Percentiles rank a stretch among this genome's conserved stretches.
phyloP scores from a whole-genome alignment of 2,113 vertebrate species.

The Diadophis punctatus region DNA sequence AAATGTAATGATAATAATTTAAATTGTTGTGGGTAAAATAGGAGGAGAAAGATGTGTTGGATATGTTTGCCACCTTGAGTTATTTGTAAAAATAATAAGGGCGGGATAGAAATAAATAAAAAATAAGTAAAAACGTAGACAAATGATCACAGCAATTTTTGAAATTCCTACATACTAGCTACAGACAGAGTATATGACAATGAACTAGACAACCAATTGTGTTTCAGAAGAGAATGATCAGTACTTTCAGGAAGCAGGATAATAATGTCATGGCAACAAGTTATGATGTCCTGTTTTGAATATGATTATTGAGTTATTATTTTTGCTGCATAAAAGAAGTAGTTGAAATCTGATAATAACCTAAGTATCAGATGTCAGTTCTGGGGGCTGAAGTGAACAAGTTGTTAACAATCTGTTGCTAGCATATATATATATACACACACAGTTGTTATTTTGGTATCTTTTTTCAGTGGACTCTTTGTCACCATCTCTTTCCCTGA shows the following conservation, averaged over 20 bases:
- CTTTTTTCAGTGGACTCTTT: not conserved
- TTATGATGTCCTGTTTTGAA: not conserved
- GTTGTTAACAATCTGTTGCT: not conserved
- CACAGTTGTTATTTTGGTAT: not conserved
- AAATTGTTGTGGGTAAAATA: not conserved
- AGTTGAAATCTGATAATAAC: not conserved
- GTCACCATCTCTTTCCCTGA: not conserved
- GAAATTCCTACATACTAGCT: not conserved
- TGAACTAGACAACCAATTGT: not conserved
- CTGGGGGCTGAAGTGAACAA: not conserved
- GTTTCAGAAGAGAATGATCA: not conserved
- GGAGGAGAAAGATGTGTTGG: not conserved
- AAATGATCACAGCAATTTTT: not conserved
- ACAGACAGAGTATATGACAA: not conserved
- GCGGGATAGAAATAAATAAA: not conserved
- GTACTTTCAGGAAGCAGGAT: not conserved
- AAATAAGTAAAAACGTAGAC: not conserved
- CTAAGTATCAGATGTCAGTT: not conserved
- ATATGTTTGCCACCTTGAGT: not conserved
- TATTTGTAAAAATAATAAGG: not conserved
- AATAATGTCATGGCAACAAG: not conserved
- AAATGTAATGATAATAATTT: not conserved
- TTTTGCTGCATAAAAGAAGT: not conserved
- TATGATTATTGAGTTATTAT: not conserved
- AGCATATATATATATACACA: no score